Conservation (phyloP, 2,888 invertebrate genomes). For the Meiosimyza decipiens region DNA sequence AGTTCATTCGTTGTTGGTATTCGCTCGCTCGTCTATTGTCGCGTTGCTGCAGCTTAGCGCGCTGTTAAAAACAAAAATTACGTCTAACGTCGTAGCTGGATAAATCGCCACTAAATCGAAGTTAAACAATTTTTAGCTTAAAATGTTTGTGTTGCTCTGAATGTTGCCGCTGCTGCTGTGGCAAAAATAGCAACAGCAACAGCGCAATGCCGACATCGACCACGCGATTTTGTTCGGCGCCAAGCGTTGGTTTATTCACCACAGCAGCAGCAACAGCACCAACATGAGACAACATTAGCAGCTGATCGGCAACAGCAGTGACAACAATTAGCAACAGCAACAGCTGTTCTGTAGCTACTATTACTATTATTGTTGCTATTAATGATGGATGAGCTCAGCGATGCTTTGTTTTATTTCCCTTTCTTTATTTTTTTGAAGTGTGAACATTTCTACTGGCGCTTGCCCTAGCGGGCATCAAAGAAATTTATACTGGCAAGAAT, state of each 20-base stretch:
- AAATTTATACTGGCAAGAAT: too few relatives aligned
- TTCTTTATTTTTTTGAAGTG: background rate
- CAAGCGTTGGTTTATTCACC: slow-evolving; percentile 30
- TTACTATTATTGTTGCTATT: background rate
- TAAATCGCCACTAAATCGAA: slow-evolving; percentile 49
- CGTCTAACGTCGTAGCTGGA: slow-evolving; percentile 49
- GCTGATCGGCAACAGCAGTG: slow-evolving; percentile 3
- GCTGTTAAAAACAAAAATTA: slow-evolving; percentile 32
- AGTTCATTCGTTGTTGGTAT: slow-evolving; percentile 28
- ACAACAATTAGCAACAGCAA: background rate
- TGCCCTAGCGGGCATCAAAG: too few relatives aligned
- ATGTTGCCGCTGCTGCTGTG: background rate
- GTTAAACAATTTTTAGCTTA: slow-evolving; percentile 45
- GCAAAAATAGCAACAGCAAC: background rate
- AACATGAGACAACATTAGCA: slow-evolving; percentile 13
- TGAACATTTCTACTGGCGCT: too few relatives aligned
- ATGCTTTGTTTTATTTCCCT: background rate
- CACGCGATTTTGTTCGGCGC: slow-evolving; percentile 4
- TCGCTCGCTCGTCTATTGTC: slow-evolving; percentile 2
- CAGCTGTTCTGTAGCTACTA: background rate
- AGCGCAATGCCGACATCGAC: background rate
- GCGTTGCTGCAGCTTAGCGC: slow-evolving; percentile 25
- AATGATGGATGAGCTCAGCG: background rate
- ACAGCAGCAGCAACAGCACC: slow-evolving; percentile 21
- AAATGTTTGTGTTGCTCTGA: slow-evolving; percentile 37